Evolutionary conservation across 2,797 vertebrate genomes (phyloP).

Genomic region (Tragopan temminckii): DNA sequence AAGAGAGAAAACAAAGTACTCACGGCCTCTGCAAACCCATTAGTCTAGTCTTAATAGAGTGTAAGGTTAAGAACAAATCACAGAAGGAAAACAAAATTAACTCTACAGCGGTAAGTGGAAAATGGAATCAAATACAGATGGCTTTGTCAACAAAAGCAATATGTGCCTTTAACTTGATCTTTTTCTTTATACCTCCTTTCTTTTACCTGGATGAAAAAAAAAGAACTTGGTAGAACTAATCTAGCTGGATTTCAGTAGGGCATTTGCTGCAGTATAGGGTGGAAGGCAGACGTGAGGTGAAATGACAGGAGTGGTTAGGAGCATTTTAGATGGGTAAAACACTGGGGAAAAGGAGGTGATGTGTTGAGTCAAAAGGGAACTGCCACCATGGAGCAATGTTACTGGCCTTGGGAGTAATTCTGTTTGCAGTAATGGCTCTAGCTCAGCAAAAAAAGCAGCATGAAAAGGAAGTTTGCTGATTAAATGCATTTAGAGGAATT

Average conservation of each 20-base stretch:
- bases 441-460: slow-evolving; percentile 64
- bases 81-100: slow-evolving; percentile 71
- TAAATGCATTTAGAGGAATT: slow-evolving; percentile 71
- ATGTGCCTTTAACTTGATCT: slow-evolving; percentile 40
- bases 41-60: slow-evolving; percentile 69
- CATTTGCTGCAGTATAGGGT: slow-evolving; percentile 4
- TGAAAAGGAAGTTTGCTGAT: slow-evolving; percentile 63
- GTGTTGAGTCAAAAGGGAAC: slow-evolving; percentile 54
- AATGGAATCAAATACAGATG: slow-evolving; percentile 55
- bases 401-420: slow-evolving; percentile 71
- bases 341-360: slow-evolving; percentile 2
- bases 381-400: slow-evolving; percentile 63
- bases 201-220: slow-evolving; percentile 13
- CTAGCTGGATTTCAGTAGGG: slow-evolving; percentile 23
- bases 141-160: slow-evolving; percentile 54
- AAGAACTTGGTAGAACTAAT: not conserved
- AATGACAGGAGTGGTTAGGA: slow-evolving; percentile 26
- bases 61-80: slow-evolving; percentile 73
- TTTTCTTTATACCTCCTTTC: slow-evolving; percentile 47
- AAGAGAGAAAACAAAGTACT: slow-evolving; percentile 63
- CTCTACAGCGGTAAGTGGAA: slow-evolving; percentile 55
- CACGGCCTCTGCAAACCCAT: slow-evolving; percentile 60
- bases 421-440: slow-evolving; percentile 54
- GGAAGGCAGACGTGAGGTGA: slow-evolving; percentile 31
- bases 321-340: slow-evolving; percentile 22